Evolutionary conservation across 2,797 vertebrate genomes (phyloP), one percentile per base, ranked within the genome.

Genomic region (Eospalax fontanierii): DNA sequence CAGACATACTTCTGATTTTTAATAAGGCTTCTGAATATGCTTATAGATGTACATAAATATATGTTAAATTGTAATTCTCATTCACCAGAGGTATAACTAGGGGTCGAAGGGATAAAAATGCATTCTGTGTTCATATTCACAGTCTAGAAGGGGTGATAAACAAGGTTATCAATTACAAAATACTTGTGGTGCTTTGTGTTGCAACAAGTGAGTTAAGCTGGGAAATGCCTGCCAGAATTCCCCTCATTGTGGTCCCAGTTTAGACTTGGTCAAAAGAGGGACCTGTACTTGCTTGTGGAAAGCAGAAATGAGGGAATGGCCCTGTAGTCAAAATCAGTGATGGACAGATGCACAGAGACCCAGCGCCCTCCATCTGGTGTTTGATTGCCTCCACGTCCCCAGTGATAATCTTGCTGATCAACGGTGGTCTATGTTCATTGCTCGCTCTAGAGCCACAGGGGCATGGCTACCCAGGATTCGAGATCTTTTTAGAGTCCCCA

Each of bases 1-100:
- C 12, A 82, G 66, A 9, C 18, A 71, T 57, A 15, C 12, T 91
- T 91, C 90, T 84, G 18, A 38, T 61, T 61, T 43, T 63, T 63
- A 63, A 63, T 33, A 83, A 30, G 28, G 38, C 19, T 61, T 66
- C 81, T 46, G 40, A 1, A 50, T 30, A 33, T 73, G 21, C 21
- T 74, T 63, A 61, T 82, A 33, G 73, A 6, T 40, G n/a, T 24
- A 59, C 6, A n/a, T 79, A 9, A 63, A 28, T 68, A 0, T 80
- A 68, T 93, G 63, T 71, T 71, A 89, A 82, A 59, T 65, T 95
- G 70, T 40, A 90, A 30, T 71, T 89, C 38, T 73, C 54, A 87
- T 66, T 96, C 7, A 19, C 33, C 24, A 33, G 70, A 79, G 21
- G 19, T 33, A 70, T 78, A n/a, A 66, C 2, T 24, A 78, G 46